These are phyloP conservation scores for Phenganax subtilis DNA, from an alignment of 92 coral and sea anemone species.

Conservation along the genomic window DNA sequence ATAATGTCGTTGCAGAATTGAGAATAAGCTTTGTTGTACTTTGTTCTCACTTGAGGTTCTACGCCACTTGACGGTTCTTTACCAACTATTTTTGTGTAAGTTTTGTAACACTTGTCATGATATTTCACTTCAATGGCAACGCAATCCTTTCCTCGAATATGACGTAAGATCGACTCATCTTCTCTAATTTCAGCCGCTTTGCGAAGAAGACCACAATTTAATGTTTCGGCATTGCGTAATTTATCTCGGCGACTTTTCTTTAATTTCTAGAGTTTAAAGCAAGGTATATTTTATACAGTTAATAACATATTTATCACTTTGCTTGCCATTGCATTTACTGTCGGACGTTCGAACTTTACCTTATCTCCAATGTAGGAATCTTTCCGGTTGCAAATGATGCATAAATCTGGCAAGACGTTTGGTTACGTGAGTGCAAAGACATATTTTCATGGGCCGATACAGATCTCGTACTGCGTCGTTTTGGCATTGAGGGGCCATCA, in stretches of 20 bases:
- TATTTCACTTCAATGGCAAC: constrained; percentile 25
- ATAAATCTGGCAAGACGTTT: constrained; percentile 13
- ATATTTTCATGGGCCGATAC: too few relatives aligned
- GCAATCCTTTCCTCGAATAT: constrained; percentile 17
- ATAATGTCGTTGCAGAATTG: too few relatives aligned
- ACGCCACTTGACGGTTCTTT: background rate
- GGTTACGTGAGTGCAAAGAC: background rate
- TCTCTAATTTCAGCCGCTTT: constrained; percentile 17
- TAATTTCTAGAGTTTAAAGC: background rate
- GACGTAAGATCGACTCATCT: constrained; percentile 1
- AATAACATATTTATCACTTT: background rate
- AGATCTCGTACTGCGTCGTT: background rate
- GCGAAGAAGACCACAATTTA: constrained; percentile 19
- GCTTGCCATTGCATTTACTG: too few relatives aligned
- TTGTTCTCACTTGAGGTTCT: background rate
- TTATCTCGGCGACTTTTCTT: constrained; percentile 14
- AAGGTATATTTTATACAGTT: background rate
- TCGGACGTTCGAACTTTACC: background rate
- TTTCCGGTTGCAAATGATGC: constrained; percentile 24
- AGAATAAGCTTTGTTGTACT: too few relatives aligned
- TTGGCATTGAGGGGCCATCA: background rate
- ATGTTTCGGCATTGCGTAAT: constrained; percentile 23
- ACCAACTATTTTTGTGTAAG: constrained; percentile 6
- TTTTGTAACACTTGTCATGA: constrained; percentile 7
- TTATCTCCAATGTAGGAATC: constrained; percentile 2